Conservation (phyloP, 2,888 invertebrate genomes). For the Trileptium ribeirensis region DNA sequence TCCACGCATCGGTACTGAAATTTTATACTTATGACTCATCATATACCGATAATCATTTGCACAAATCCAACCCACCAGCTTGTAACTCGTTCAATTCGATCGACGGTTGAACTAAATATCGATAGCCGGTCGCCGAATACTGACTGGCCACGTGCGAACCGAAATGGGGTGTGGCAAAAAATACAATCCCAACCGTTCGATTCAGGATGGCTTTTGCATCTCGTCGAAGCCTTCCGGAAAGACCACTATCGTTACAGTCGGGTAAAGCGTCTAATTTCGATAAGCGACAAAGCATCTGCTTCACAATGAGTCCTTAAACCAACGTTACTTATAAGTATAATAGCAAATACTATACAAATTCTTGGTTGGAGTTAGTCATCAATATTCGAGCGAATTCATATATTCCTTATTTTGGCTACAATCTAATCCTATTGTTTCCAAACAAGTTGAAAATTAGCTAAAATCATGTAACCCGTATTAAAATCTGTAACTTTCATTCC, state of each 20-base stretch:
- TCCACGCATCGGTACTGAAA: too few species aligned
- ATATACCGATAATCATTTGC: too few species aligned
- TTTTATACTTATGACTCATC: too few species aligned
- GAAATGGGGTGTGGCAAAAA: slow-evolving; percentile 21
- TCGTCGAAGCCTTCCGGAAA: neutral
- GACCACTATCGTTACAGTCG: neutral
- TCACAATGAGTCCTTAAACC: slow-evolving; percentile 15
- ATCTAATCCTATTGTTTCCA: too few species aligned
- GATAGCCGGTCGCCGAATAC: slow-evolving; percentile 7
- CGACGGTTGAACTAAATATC: slow-evolving; percentile 17
- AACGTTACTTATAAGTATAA: too few species aligned
- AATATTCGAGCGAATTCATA: too few species aligned
- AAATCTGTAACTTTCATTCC: too few species aligned
- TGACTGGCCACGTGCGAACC: slow-evolving; percentile 19
- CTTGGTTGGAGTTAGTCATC: too few species aligned
- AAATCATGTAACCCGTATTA: too few species aligned
- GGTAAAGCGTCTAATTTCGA: neutral
- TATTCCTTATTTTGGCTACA: too few species aligned
- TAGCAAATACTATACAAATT: too few species aligned
- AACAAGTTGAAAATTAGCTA: too few species aligned
- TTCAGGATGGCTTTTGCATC: neutral
- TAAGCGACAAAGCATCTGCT: neutral
- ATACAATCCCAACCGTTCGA: slow-evolving; percentile 4
- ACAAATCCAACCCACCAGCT: slow-evolving; percentile 13
- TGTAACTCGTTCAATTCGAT: slow-evolving; percentile 14